Base-by-base conservation (phyloP, 2,113 vertebrate genomes). In the Dipodomys merriami region DNA sequence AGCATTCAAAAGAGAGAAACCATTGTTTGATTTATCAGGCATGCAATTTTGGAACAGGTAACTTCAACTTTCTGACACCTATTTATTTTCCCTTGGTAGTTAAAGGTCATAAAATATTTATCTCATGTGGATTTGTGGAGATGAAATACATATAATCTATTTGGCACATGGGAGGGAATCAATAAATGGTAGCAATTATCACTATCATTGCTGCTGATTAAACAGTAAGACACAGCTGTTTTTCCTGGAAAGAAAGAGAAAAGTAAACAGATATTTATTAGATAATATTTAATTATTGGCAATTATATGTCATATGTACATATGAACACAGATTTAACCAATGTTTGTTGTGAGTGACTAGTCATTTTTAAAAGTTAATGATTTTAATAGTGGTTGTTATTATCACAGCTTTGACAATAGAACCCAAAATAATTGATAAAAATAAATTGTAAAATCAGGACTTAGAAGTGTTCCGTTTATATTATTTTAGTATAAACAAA, bases 141-240 rank as follows among this genome's bases (percentile, higher is more conserved):
- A 93, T 94, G 65, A 95, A 94, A 94, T 87, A 53, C 84, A 80
- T 91, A 18, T 81, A 74, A 88, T 96, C 44, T 46, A 90, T 94
- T 69, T 84, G 60, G 74, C 33, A 82, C 29, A 91, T 71, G 86
- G 74, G 57, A 86, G 6, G 25, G 4, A 78, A 74, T 95, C 90
- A 82, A 95, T 95, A 91, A 67, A 84, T 44, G 62, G 20, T 72
- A 73, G 49, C 65, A 93, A 91, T 85, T 94, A 91, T n/a, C 60
- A 46, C 92, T 71, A 78, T 57, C 84, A 78, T 86, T 82, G 27
- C 86, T 53, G 33, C 49, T 95, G 73, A 95, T 93, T 65, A 95
- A 96, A 91, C 84, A 30, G 20, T 83, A 84, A 95, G 78, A 71
- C 60, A 49, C 4, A 27, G 27, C 22, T 60, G 1, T 87, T 88